phyloP scores from a whole-genome alignment of 1,140 invertebrate genomes.

The Magallana ariakensis region DNA sequence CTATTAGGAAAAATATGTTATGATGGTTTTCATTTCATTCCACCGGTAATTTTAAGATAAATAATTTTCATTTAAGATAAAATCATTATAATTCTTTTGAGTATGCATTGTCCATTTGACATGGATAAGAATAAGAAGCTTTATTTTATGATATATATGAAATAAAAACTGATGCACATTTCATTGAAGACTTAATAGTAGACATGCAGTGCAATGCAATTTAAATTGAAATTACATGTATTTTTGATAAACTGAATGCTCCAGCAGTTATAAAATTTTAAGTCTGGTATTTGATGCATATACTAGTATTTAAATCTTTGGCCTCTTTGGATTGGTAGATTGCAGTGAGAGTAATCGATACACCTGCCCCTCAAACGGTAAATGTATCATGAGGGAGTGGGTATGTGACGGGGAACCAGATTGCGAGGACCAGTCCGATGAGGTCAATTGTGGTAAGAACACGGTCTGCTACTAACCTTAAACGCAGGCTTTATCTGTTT shows the following conservation, averaged over 20 bases:
- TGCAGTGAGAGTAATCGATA: constrained; percentile 41
- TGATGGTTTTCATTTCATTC: not conserved
- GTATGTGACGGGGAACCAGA: constrained; percentile 66
- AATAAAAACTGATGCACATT: no score
- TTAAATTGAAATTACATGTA: no score
- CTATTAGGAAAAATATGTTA: no score
- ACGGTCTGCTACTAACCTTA: no score
- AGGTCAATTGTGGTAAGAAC: constrained; percentile 80
- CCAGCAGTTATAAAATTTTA: no score
- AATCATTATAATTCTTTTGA: no score
- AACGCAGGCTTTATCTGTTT: no score
- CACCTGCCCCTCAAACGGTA: constrained; percentile 60
- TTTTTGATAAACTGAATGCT: no score
- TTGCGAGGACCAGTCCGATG: constrained; percentile 90
- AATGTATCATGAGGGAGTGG: constrained; percentile 69
- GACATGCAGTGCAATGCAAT: no score
- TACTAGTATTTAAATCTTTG: not conserved
- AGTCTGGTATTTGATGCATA: not conserved
- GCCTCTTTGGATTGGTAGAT: constrained; percentile 36
- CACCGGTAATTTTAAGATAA: not conserved
- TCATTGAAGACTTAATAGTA: no score
- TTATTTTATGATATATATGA: not conserved
- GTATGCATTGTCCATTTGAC: no score
- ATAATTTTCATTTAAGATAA: no score
- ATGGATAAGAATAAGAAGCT: not conserved